These are phyloP conservation scores for Melieria crassipennis DNA, from an alignment of 2,888 invertebrate species.

Conservation along the genomic window DNA sequence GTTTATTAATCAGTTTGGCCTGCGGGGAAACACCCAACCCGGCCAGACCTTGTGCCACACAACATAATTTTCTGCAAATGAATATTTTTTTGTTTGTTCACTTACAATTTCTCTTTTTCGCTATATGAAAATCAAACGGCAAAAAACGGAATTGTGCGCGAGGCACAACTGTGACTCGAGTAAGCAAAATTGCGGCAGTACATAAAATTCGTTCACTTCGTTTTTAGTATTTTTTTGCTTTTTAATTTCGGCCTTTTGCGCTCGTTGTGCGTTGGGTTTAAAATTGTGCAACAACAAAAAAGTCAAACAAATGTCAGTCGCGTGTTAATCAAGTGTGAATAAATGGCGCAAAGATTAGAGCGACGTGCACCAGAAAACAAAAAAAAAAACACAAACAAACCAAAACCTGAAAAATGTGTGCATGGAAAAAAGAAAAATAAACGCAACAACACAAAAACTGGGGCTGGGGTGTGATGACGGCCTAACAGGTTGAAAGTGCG, in stretches of 20 bases:
- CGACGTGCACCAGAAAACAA: constrained; percentile 43
- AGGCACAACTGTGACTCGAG: no score
- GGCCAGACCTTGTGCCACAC: constrained; percentile 11
- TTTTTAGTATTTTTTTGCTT: constrained; percentile 11
- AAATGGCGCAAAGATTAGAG: constrained; percentile 65
- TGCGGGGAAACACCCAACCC: constrained; percentile 46
- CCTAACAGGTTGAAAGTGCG: constrained; percentile 47
- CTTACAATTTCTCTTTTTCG: background rate
- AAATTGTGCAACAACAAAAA: constrained; percentile 40
- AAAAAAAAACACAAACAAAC: constrained; percentile 38
- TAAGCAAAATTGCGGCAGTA: constrained; percentile 18
- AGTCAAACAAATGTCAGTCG: constrained; percentile 63
- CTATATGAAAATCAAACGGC: background rate
- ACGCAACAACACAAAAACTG: constrained; percentile 41
- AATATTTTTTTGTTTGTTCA: constrained; percentile 41
- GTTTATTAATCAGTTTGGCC: constrained; percentile 66
- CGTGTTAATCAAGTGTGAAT: constrained; percentile 65
- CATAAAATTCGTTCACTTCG: constrained; percentile 17
- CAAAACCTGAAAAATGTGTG: constrained; percentile 37
- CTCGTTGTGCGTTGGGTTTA: constrained; percentile 11
- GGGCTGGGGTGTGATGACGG: constrained; percentile 43
- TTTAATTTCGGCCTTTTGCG: constrained; percentile 31
- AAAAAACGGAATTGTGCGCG: no score
- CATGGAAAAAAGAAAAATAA: constrained; percentile 23
- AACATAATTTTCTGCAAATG: constrained; percentile 53